A percentile compares a stretch with the other conserved stretches of the same genome.
phyloP scores from a whole-genome alignment of 1,140 invertebrate species.

The Oncopodura yosiiana region DNA sequence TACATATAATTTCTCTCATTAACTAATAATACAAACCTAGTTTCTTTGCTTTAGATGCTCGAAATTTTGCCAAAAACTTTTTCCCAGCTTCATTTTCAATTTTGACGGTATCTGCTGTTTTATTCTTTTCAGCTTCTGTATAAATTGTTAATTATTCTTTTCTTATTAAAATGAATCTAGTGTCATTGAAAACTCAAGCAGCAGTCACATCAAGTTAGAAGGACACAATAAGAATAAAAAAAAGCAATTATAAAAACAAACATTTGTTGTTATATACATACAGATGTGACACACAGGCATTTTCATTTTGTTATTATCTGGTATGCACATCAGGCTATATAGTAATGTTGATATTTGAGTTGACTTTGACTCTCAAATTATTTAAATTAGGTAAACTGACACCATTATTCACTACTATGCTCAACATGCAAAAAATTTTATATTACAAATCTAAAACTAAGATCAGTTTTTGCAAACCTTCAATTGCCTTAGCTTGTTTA shows the following conservation, averaged over 20 bases:
- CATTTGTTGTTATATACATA: too few species aligned
- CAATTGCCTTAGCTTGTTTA: conserved; percentile 1
- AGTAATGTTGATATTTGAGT: neutral
- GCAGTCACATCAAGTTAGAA: neutral
- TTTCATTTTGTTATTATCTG: too few species aligned
- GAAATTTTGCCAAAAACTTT: conserved; percentile 23
- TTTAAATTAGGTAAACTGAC: conserved; percentile 1
- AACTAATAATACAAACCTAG: too few species aligned
- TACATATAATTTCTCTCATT: too few species aligned
- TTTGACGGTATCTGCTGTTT: neutral
- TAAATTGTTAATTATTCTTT: neutral
- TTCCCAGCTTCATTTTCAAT: conserved; percentile 21
- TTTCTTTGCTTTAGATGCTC: conserved; percentile 11
- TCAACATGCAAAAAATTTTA: neutral
- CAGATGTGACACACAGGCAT: too few species aligned
- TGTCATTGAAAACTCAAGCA: neutral
- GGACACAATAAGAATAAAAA: neutral
- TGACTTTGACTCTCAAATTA: neutral
- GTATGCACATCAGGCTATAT: too few species aligned
- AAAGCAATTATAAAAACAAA: neutral
- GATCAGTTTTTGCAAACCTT: conserved; percentile 7
- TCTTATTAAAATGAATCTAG: too few species aligned
- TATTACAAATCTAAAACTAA: neutral
- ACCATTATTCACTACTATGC: neutral
- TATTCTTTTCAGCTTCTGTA: neutral